A percentile compares a stretch with the other conserved stretches of the same genome.
Evolutionary conservation across 2,113 vertebrate genomes (phyloP).

Genomic region (Bagarius yarrelli): DNA sequence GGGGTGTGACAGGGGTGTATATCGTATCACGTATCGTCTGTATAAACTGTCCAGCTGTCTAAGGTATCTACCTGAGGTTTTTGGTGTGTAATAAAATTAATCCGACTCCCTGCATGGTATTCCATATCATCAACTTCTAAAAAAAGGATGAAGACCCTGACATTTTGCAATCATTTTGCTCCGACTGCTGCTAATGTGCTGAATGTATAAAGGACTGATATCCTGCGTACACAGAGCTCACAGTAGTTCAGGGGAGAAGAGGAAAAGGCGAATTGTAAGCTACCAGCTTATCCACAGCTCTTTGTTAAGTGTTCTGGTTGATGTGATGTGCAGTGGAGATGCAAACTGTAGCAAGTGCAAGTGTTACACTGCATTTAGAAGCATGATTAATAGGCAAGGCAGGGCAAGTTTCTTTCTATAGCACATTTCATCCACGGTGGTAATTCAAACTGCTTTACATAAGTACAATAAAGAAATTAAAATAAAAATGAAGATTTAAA

Average conservation of each 20-base stretch:
- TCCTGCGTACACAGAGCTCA: not conserved
- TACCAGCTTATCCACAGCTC: not conserved
- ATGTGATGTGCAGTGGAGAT: not conserved
- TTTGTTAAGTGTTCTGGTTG: not conserved
- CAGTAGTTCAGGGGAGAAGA: not conserved
- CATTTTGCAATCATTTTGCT: constrained; percentile 23
- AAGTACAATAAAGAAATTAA: too few species aligned
- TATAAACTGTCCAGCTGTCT: too few species aligned
- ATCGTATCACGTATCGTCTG: too few species aligned
- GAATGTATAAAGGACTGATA: not conserved
- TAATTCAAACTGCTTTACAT: too few species aligned
- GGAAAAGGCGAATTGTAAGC: not conserved
- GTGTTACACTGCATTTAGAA: not conserved
- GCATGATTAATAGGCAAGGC: too few species aligned
- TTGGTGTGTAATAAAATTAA: not conserved
- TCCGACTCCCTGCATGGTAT: not conserved
- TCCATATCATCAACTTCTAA: constrained; percentile 27
- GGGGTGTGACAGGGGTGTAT: too few species aligned
- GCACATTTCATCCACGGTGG: too few species aligned
- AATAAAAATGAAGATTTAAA: too few species aligned
- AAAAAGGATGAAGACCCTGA: constrained; percentile 44
- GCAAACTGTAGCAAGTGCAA: not conserved
- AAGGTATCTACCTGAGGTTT: not conserved
- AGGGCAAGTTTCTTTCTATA: too few species aligned
- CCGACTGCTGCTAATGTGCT: not conserved